Base-by-base conservation (phyloP, 2,113 vertebrate genomes). In the Gobiocypris rarus region DNA sequence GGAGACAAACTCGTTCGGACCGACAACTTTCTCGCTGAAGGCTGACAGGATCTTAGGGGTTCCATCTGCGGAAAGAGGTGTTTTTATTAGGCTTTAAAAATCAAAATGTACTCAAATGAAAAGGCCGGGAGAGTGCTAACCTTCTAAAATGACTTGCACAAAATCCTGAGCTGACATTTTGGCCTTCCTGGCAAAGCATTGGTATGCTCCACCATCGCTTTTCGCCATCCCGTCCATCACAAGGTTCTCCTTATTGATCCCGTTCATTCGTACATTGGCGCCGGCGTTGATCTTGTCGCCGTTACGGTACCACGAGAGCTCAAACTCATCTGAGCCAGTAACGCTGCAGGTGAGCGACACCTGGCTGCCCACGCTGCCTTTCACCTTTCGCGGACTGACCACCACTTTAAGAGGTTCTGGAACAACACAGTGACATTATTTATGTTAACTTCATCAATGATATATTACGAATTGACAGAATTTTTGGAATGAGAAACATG, bases 151-250 rank as follows among this genome's bases (percentile, higher is more conserved):
- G 93, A 99, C 98, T 89, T 98, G 97, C 85, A 98, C 98, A 79
- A 97, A 97, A 91, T 98, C 98, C 90, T 99, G 98, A 56, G 97
- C 97, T 0, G 98, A 99, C 94, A 97, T 97, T 91, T 97, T 97
- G 89, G 95, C 95, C 86, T 96, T 96, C 86, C 97, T 96, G 87
- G 97, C 96, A 5, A 99, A 99, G 92, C 98, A 99, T 92, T 99
- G 98, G 92, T 99, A 99, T 0, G 96, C 97, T 0, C 98, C 98
- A 1, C 97, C 97, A 0, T 99, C 98, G 6, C 97, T 99, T 93
- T 97, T 98, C 14, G 96, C 97, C 97, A 99, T 97, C 88, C 96
- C 97, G 31, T 99, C 98, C 96, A 99, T 98, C 84, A 98, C 95
- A n/a, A 99, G 96, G 90, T 95, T 98, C 90, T 98, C 97, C 2